Conservation (phyloP, 92 coral and sea anemone species). For the Phymanthus crucifer region DNA sequence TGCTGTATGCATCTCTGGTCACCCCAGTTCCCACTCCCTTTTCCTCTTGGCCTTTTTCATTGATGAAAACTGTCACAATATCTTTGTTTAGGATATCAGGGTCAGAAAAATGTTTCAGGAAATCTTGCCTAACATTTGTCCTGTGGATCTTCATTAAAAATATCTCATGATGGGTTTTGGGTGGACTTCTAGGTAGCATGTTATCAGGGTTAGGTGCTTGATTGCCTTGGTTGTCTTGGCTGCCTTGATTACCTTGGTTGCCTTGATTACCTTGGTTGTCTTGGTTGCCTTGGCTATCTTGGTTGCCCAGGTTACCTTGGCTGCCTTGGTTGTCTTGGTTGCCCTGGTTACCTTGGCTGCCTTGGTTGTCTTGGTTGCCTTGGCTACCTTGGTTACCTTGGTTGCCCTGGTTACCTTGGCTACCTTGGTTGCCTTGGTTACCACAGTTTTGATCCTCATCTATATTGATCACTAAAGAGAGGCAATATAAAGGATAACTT, state of each 20-base stretch:
- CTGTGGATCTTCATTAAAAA: not conserved
- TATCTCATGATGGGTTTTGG: not conserved
- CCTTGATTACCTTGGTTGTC: not conserved
- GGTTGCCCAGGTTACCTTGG: not conserved
- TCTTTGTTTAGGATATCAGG: no score
- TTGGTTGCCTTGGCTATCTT: no score
- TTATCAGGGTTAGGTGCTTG: not conserved
- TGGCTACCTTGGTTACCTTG: not conserved
- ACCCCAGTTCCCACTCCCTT: no score
- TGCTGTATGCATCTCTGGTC: no score
- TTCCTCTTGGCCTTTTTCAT: no score
- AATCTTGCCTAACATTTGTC: slow-evolving; percentile 1
- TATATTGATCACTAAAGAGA: not conserved
- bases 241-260: not conserved
- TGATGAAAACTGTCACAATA: not conserved
- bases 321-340: not conserved
- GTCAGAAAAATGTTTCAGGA: not conserved
- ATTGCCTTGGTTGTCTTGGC: not conserved
- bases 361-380: not conserved
- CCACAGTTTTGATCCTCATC: not conserved
- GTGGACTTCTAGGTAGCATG: not conserved
- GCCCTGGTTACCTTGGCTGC: not conserved
- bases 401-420: not conserved
- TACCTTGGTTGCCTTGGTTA: not conserved
- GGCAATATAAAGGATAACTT: not conserved